These are phyloP conservation scores for Peucedramus taeniatus DNA, from an alignment of 2,113 vertebrate genomes.

Conservation along the genomic window DNA sequence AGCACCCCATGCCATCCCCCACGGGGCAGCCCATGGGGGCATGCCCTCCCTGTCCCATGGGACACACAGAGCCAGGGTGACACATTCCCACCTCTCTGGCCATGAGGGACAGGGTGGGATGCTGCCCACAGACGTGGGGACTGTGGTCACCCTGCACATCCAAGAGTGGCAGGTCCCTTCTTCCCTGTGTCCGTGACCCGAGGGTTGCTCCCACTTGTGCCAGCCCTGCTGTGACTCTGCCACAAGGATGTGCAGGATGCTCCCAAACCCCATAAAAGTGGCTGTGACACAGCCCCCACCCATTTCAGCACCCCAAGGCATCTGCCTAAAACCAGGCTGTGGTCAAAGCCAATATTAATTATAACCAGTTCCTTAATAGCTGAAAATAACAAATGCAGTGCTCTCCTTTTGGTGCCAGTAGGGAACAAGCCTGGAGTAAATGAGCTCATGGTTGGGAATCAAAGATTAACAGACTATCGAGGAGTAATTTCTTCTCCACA, in stretches of 20 bases:
- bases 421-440: constrained; percentile 51
- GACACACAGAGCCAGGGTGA: rapidly evolving
- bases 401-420: constrained; percentile 1
- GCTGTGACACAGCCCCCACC: neutral
- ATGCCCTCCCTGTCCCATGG: rapidly evolving
- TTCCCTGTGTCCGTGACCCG: rapidly evolving
- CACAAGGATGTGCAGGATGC: neutral
- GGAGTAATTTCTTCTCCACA: constrained; percentile 56
- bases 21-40: rapidly evolving
- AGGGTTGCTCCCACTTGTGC: neutral
- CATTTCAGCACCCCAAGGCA: neutral
- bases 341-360: neutral
- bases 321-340: neutral
- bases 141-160: rapidly evolving
- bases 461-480: constrained; percentile 54
- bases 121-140: rapidly evolving
- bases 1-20: rapidly evolving
- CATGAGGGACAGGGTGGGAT: too few species aligned
- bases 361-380: constrained; percentile 11
- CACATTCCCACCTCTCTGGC: neutral
- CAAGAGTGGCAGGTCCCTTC: neutral
- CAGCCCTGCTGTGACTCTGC: neutral
- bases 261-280: neutral
- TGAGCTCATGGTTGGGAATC: constrained; percentile 51
- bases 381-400: neutral